phyloP scores from a whole-genome alignment of 2,797 vertebrate species.

The Pterois miles region DNA sequence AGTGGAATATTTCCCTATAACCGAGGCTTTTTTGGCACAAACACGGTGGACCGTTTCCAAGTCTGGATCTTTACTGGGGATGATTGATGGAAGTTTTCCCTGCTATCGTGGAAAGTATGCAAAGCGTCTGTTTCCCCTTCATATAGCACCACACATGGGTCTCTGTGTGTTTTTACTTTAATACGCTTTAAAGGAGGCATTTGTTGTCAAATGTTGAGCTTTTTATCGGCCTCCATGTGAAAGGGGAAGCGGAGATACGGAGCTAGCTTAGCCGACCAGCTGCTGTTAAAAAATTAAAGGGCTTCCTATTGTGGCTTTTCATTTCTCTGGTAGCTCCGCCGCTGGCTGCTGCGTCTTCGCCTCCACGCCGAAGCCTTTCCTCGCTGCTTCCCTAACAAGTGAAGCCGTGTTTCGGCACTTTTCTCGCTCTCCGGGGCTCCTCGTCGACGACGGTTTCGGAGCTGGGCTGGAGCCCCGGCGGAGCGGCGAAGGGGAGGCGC shows the following conservation, averaged over 20 bases:
- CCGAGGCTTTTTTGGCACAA: constrained; percentile 5
- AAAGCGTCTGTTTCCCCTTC: constrained; percentile 26
- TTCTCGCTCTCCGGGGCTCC: constrained; percentile 18
- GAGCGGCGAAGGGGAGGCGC: constrained; percentile 33
- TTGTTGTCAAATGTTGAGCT: background rate
- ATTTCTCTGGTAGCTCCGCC: background rate
- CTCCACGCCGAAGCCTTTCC: background rate
- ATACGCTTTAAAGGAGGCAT: background rate
- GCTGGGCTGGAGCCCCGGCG: constrained; percentile 49
- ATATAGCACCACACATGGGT: background rate
- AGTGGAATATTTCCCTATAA: constrained; percentile 73
- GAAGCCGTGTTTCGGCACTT: constrained; percentile 25
- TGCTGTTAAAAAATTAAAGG: constrained; percentile 86
- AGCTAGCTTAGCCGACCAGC: constrained; percentile 66
- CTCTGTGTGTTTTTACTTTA: background rate
- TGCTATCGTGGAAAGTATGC: constrained; percentile 66
- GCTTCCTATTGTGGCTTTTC: constrained; percentile 62
- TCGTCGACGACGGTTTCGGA: constrained; percentile 12
- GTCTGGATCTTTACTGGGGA: constrained; percentile 48
- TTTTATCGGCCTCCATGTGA: background rate
- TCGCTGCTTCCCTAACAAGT: background rate
- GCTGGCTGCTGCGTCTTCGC: constrained; percentile 5
- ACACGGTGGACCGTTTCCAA: constrained; percentile 26
- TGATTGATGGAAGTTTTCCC: constrained; percentile 78
- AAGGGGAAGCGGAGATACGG: constrained; percentile 33